Conservation (phyloP, 2,888 invertebrate genomes). For the Papilio protenor region DNA sequence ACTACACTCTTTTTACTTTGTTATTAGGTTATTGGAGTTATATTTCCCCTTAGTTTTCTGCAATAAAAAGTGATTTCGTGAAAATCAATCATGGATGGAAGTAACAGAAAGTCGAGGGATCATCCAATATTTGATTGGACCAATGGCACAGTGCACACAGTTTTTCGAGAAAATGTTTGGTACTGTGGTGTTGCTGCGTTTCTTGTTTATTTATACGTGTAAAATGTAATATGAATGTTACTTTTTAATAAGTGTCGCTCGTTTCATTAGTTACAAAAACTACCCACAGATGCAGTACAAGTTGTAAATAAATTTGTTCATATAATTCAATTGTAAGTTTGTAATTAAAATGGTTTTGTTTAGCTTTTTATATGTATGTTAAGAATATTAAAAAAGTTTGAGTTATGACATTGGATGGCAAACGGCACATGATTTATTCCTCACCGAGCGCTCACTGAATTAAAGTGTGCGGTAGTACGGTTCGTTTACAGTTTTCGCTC, state of each 20-base stretch:
- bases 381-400: conserved; percentile 12
- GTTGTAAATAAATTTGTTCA: background rate
- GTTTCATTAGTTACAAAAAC: background rate
- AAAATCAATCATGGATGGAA: background rate
- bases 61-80: background rate
- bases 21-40: background rate
- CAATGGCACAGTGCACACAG: background rate
- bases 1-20: background rate
- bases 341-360: background rate
- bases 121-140: background rate
- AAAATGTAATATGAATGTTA: background rate
- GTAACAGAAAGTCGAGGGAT: background rate
- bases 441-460: conserved; percentile 22
- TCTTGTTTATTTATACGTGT: no score
- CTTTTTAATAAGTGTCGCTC: background rate
- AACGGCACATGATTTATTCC: conserved; percentile 30
- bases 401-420: conserved; percentile 14
- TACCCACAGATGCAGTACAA: background rate
- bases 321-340: background rate
- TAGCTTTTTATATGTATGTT: background rate
- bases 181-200: background rate
- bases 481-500: conserved; percentile 23
- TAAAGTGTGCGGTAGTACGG: conserved; percentile 24
- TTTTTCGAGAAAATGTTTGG: background rate
- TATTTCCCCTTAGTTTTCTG: background rate